phyloP scores from a whole-genome alignment of 2,888 invertebrate species.

The Dione juno region DNA sequence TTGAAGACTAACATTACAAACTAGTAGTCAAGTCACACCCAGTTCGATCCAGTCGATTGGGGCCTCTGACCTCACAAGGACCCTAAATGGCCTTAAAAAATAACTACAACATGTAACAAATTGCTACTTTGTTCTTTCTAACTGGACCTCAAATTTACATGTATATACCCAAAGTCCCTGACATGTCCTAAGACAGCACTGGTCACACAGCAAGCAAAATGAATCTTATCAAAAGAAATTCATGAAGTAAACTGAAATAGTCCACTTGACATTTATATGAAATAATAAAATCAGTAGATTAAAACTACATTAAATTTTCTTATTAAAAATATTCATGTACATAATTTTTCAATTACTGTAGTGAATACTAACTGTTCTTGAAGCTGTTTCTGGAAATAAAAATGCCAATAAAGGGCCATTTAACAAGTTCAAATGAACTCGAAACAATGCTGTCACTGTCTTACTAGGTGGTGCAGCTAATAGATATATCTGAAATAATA shows the following conservation, averaged over 20 bases:
- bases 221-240: not conserved
- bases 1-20: no score
- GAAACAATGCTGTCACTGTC: constrained; percentile 91
- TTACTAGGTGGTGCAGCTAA: constrained; percentile 93
- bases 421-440: constrained; percentile 95
- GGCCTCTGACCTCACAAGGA: no score
- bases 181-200: not conserved
- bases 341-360: not conserved
- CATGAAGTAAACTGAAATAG: not conserved
- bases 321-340: no score
- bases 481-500: constrained; percentile 90
- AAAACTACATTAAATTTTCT: not conserved
- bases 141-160: no score
- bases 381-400: constrained; percentile 97
- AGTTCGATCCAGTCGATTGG: no score
- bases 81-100: no score
- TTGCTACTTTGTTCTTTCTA: no score
- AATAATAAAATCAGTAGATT: not conserved
- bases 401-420: constrained; percentile 97
- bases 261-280: not conserved
- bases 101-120: no score
- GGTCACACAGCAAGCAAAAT: not conserved
- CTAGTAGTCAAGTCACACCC: no score
- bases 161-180: no score
- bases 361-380: constrained; percentile 87